These are phyloP conservation scores for Ctenopoma kingsleyae DNA, from an alignment of 2,797 vertebrate genomes.

Conservation along the genomic window DNA sequence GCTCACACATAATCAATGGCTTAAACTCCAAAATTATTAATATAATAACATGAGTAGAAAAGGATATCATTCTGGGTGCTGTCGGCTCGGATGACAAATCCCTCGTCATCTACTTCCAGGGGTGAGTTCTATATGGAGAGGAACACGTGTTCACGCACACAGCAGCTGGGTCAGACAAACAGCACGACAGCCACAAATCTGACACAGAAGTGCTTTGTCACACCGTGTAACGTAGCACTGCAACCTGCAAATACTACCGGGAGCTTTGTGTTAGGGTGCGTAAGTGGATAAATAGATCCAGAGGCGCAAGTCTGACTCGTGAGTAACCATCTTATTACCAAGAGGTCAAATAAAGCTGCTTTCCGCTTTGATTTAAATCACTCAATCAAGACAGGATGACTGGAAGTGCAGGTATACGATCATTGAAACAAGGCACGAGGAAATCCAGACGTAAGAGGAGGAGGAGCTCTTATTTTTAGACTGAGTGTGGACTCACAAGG, in stretches of 20 bases:
- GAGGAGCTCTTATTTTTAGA: conserved; percentile 34
- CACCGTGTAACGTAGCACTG: conserved; percentile 13
- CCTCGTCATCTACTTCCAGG: conserved; percentile 94
- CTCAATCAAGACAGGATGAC: background rate
- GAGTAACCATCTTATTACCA: too few species aligned
- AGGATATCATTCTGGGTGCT: conserved; percentile 91
- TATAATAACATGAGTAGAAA: conserved; percentile 20
- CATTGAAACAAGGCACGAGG: conserved; percentile 26
- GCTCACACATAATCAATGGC: too few species aligned
- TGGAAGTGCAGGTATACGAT: background rate
- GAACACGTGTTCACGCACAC: background rate
- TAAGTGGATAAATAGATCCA: conserved; percentile 9
- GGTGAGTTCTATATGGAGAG: conserved; percentile 85
- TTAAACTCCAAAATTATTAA: too few species aligned
- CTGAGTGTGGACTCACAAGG: conserved; percentile 3
- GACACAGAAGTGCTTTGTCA: conserved; percentile 32
- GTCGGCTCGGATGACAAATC: conserved; percentile 93
- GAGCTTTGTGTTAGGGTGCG: conserved; percentile 4
- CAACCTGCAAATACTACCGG: background rate
- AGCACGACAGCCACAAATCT: conserved; percentile 5
- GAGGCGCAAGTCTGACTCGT: too few species aligned
- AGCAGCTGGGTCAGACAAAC: too few species aligned
- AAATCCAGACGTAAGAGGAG: background rate
- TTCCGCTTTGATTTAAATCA: conserved; percentile 1
- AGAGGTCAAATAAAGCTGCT: too few species aligned